phyloP scores from a whole-genome alignment of 1,140 invertebrate species.

The Drosophila chauvacae region DNA sequence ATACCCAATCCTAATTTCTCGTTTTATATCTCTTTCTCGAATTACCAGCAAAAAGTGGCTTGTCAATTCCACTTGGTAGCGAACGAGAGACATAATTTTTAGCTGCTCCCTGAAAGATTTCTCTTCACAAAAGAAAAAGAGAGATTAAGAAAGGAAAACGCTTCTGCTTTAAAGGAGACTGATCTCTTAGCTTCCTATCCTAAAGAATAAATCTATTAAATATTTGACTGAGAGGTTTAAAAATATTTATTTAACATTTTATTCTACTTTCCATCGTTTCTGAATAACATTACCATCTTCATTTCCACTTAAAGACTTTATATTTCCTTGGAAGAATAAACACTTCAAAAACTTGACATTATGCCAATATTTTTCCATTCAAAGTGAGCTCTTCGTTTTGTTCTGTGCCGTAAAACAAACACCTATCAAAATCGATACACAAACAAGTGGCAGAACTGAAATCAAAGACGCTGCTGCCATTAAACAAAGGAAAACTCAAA shows the following conservation, averaged over 20 bases:
- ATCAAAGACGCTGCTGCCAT: constrained; percentile 56
- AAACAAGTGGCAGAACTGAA: constrained; percentile 49
- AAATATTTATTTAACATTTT: no score
- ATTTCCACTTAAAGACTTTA: no score
- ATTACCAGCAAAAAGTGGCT: neutral
- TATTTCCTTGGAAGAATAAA: neutral
- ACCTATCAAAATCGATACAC: constrained; percentile 37
- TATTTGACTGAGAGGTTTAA: no score
- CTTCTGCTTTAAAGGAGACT: no score
- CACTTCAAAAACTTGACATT: neutral
- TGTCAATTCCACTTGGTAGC: neutral
- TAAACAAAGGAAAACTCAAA: constrained; percentile 27
- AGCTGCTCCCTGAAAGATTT: neutral
- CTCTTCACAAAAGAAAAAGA: no score
- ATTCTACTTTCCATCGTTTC: neutral
- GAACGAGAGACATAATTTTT: neutral
- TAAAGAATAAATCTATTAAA: no score
- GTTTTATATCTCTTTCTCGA: neutral
- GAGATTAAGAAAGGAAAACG: no score
- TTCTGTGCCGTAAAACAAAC: constrained; percentile 10
- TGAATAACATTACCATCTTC: no score
- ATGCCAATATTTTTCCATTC: neutral
- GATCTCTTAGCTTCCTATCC: no score
- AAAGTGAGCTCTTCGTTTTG: neutral
- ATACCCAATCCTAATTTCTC: neutral